Percentiles rank a stretch among this genome's conserved stretches.
These are phyloP conservation scores for Trissolcus japonicus DNA, from an alignment of 2,888 invertebrate species.

Conservation along the genomic window DNA sequence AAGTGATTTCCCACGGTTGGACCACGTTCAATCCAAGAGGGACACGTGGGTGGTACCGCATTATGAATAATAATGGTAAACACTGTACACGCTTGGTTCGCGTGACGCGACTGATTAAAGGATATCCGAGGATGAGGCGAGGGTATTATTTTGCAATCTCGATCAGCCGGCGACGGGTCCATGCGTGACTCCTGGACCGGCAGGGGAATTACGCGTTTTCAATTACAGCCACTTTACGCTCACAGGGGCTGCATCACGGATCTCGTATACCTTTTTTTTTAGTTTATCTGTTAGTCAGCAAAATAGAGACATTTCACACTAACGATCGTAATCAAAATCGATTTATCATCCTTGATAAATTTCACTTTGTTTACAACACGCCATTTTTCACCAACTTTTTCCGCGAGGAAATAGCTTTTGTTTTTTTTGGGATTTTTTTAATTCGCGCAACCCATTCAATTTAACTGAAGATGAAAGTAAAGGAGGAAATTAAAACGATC, in stretches of 20 bases:
- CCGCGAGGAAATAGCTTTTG: no score
- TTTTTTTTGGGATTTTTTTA: no score
- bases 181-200: slow-evolving; percentile 38
- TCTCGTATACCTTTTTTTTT: background rate
- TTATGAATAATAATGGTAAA: slow-evolving; percentile 64
- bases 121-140: slow-evolving; percentile 59
- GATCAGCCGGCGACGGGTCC: slow-evolving; percentile 37
- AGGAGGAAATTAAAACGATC: no score
- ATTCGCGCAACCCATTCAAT: no score
- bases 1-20: slow-evolving; percentile 49
- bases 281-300: background rate
- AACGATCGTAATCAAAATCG: no score
- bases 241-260: slow-evolving; percentile 11
- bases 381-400: no score
- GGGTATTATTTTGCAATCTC: slow-evolving; percentile 54
- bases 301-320: slow-evolving; percentile 10
- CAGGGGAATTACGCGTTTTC: slow-evolving; percentile 33
- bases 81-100: slow-evolving; percentile 59
- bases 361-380: no score
- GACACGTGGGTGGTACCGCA: slow-evolving; percentile 64
- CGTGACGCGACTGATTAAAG: slow-evolving; percentile 67
- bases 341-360: no score
- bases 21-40: slow-evolving; percentile 16
- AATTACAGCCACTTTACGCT: slow-evolving; percentile 39
- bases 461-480: no score